phyloP scores from a whole-genome alignment of 1,140 invertebrate genomes.

The Proctacanthus coquilletti region DNA sequence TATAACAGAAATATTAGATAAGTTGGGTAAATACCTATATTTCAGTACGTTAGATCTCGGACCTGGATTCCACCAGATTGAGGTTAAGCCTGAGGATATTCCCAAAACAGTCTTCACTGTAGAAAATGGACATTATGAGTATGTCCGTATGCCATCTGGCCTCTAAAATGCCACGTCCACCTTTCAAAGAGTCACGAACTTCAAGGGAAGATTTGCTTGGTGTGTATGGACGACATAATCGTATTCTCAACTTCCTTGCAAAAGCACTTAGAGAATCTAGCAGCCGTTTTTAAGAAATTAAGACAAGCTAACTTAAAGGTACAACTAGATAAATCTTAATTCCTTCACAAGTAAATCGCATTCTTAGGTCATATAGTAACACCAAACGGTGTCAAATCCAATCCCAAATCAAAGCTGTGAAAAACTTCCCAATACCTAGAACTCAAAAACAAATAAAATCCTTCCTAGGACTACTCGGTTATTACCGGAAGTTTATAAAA shows the following conservation, averaged over 20 bases:
- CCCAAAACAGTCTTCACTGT: slow-evolving; percentile 31
- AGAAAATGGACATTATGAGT: slow-evolving; percentile 16
- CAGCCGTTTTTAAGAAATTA: slow-evolving; percentile 25
- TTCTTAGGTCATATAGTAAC: slow-evolving; percentile 24
- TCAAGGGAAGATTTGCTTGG: slow-evolving; percentile 8
- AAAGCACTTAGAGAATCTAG: slow-evolving; percentile 17
- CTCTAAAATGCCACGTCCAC: slow-evolving; percentile 14
- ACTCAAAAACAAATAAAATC: slow-evolving; percentile 14
- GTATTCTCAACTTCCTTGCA: slow-evolving; percentile 14
- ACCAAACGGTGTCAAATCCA: slow-evolving; percentile 10
- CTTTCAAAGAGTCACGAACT: slow-evolving; percentile 23
- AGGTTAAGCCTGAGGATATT: slow-evolving; percentile 18
- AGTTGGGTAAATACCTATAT: slow-evolving; percentile 24
- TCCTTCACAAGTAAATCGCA: slow-evolving; percentile 12
- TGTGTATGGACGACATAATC: slow-evolving; percentile 15
- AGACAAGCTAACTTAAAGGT: slow-evolving; percentile 12
- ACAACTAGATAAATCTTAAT: slow-evolving; percentile 12
- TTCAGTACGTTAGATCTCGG: slow-evolving; percentile 32
- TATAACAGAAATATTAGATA: slow-evolving; percentile 30
- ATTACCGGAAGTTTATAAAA: slow-evolving; percentile 15
- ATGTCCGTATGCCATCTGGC: slow-evolving; percentile 15
- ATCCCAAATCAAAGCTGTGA: slow-evolving; percentile 13
- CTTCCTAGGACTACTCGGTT: slow-evolving; percentile 13
- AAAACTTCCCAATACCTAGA: slow-evolving; percentile 14
- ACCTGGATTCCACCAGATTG: slow-evolving; percentile 35